phyloP scores from a whole-genome alignment of 2,797 vertebrate genomes.

The Ptychadena robeensis region DNA sequence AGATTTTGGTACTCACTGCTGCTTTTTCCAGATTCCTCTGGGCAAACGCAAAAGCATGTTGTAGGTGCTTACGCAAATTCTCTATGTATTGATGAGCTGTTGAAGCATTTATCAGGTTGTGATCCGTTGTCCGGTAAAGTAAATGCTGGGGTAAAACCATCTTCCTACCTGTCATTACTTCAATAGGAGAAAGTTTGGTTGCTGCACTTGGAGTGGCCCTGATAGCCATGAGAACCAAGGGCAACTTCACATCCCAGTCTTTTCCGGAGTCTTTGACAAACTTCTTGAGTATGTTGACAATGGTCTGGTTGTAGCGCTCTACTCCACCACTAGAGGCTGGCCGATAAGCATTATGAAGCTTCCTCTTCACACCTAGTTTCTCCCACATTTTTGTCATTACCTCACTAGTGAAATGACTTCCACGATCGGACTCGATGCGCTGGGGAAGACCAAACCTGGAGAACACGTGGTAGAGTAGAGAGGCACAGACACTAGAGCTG shows the following conservation, averaged over 20 bases:
- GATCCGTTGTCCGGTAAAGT: not conserved
- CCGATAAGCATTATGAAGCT: slow-evolving; percentile 23
- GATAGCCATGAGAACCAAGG: not conserved
- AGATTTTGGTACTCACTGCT: not conserved
- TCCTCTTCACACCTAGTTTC: slow-evolving; percentile 4
- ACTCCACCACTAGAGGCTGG: no score
- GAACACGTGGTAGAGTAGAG: slow-evolving; percentile 6
- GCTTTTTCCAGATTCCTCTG: no score
- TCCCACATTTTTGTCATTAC: slow-evolving; percentile 6
- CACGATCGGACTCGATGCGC: slow-evolving; percentile 1
- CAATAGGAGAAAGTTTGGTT: not conserved
- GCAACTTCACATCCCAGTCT: slow-evolving; percentile 3
- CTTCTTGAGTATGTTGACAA: not conserved
- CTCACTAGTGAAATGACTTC: slow-evolving; percentile 10
- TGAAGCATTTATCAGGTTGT: slow-evolving; percentile 9
- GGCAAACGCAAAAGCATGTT: slow-evolving; percentile 6
- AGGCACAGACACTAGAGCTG: not conserved
- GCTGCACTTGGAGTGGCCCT: not conserved
- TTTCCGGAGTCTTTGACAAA: not conserved
- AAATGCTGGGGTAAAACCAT: not conserved
- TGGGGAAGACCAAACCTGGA: not conserved
- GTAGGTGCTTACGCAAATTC: not conserved
- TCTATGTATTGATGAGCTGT: not conserved
- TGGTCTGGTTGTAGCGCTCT: slow-evolving; percentile 1
- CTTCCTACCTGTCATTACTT: no score